These are phyloP conservation scores for Sterrhoptilus dennistouni DNA, from an alignment of 2,113 vertebrate species.

Conservation along the genomic window DNA sequence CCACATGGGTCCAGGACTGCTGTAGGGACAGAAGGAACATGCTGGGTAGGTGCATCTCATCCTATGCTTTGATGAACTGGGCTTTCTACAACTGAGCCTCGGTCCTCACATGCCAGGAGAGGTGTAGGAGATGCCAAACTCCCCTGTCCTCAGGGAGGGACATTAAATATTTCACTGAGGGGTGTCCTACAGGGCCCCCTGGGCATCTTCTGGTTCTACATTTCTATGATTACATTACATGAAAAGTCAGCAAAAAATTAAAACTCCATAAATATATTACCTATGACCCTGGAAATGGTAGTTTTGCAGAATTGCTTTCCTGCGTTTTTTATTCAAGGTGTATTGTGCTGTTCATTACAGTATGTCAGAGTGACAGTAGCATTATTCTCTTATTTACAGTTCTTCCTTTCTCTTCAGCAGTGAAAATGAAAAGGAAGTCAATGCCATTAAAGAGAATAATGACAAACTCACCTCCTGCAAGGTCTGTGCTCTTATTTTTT, in stretches of 20 bases:
- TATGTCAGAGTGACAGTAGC: constrained; percentile 55
- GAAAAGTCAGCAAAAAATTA: background rate
- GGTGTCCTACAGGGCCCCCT: background rate
- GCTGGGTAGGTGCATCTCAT: background rate
- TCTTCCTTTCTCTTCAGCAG: constrained; percentile 50
- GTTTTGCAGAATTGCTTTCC: constrained; percentile 13
- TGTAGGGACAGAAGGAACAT: background rate
- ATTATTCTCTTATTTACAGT: constrained; percentile 72
- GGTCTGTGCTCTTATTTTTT: constrained; percentile 10
- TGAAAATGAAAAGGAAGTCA: constrained; percentile 71
- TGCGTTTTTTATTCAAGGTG: constrained; percentile 39
- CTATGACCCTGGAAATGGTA: background rate
- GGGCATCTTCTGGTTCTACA: background rate
- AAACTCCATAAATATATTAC: background rate
- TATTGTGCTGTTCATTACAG: constrained; percentile 46
- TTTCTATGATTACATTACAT: background rate
- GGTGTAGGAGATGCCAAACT: rapidly evolving
- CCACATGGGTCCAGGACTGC: rapidly evolving
- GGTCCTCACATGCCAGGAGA: rapidly evolving
- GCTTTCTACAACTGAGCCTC: rapidly evolving
- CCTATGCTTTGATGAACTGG: rapidly evolving
- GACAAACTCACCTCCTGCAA: constrained; percentile 53
- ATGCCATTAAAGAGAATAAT: constrained; percentile 70
- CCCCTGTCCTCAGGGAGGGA: background rate
- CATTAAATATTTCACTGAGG: background rate